A percentile compares a stretch with the other conserved stretches of the same genome.
phyloP scores from a whole-genome alignment of 1,140 invertebrate genomes.

The Anastrepha obliqua region DNA sequence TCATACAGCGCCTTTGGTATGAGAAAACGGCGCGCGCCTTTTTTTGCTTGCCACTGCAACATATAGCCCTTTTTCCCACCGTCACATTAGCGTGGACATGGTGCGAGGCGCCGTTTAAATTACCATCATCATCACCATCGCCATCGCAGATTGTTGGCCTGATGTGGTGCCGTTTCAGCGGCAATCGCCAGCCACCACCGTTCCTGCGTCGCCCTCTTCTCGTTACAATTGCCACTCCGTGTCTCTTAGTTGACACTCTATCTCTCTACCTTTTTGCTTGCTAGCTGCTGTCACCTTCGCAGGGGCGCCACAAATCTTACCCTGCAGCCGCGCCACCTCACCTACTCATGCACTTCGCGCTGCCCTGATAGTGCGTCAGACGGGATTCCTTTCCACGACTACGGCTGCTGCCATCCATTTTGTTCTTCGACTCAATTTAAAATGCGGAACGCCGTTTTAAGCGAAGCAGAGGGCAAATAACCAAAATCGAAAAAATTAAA shows the following conservation, averaged over 20 bases:
- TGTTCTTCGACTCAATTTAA: constrained; percentile 45
- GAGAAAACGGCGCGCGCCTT: background rate
- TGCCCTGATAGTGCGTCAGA: constrained; percentile 1
- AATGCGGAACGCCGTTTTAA: background rate
- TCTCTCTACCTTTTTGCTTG: background rate
- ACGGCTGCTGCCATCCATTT: constrained; percentile 48
- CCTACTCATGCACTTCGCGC: background rate
- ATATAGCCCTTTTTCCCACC: constrained; percentile 51
- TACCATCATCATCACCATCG: constrained; percentile 59
- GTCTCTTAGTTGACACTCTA: background rate
- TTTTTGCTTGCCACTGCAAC: constrained; percentile 29
- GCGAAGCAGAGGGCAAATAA: constrained; percentile 28
- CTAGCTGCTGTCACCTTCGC: background rate
- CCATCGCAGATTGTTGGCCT: constrained; percentile 30
- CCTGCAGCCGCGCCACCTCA: background rate
- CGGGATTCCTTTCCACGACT: background rate
- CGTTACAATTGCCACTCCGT: background rate
- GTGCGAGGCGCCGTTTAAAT: constrained; percentile 72
- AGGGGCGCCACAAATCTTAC: constrained; percentile 37
- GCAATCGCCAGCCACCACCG: background rate
- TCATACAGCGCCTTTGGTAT: background rate
- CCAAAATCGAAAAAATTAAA: constrained; percentile 46
- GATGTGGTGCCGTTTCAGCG: background rate
- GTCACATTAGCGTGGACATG: constrained; percentile 72
- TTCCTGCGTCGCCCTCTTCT: background rate